These are phyloP conservation scores for Hesperia comma DNA, from an alignment of 2,888 invertebrate genomes.

Conservation along the genomic window DNA sequence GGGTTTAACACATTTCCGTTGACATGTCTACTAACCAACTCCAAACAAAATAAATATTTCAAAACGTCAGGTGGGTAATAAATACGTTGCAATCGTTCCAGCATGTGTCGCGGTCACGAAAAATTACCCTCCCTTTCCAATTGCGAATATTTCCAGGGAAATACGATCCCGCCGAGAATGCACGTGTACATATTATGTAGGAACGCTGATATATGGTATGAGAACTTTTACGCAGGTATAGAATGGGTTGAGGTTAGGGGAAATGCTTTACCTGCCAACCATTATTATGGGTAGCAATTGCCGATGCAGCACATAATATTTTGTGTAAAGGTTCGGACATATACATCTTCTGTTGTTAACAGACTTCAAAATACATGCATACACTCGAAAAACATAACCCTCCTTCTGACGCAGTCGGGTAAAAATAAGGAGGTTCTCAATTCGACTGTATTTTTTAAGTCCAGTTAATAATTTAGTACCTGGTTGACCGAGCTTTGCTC, in stretches of 20 bases:
- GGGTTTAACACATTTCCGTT: too few species aligned
- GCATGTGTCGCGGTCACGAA: constrained; percentile 6
- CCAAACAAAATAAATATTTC: not conserved
- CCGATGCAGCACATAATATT: too few species aligned
- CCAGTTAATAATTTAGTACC: too few species aligned
- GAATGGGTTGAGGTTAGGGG: not conserved
- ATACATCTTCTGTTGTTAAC: too few species aligned
- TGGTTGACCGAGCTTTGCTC: too few species aligned
- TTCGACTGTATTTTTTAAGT: too few species aligned
- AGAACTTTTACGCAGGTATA: not conserved
- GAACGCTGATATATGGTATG: not conserved
- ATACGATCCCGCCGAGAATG: constrained; percentile 3
- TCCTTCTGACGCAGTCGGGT: too few species aligned
- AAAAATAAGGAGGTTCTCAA: too few species aligned
- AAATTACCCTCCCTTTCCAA: constrained; percentile 10
- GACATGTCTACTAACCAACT: not conserved
- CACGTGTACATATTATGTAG: not conserved
- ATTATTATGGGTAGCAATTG: not conserved
- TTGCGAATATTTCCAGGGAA: constrained; percentile 14
- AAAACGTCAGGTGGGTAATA: constrained; percentile 10
- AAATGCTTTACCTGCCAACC: not conserved
- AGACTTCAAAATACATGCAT: too few species aligned
- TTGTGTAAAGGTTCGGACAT: too few species aligned
- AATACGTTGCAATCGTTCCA: constrained; percentile 3
- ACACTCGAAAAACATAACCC: too few species aligned